phyloP scores from a whole-genome alignment of 2,888 invertebrate species.

The Dendrolimus pini region DNA sequence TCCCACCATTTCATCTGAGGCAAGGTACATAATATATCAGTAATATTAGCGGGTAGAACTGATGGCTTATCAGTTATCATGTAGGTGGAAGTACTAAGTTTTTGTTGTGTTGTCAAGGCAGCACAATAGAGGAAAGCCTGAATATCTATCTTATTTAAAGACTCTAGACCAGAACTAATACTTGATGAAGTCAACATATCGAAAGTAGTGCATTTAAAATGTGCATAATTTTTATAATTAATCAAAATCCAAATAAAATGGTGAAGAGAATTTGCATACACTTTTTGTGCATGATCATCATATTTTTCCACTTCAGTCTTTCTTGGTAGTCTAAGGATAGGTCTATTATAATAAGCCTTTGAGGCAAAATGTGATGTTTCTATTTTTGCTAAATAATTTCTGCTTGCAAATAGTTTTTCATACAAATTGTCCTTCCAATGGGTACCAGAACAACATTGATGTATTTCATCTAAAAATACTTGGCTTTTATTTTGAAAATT shows the following conservation, averaged over 20 bases:
- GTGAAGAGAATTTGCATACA: constrained; percentile 84
- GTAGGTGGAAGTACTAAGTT: constrained; percentile 36
- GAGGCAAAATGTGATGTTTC: constrained; percentile 80
- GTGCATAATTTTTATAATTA: constrained; percentile 74
- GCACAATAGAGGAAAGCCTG: constrained; percentile 87
- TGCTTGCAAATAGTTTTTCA: constrained; percentile 80
- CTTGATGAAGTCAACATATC: constrained; percentile 80
- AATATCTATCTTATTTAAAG: constrained; percentile 86
- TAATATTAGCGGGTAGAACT: constrained; percentile 84
- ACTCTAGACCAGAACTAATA: constrained; percentile 84
- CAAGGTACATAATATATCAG: constrained; percentile 78
- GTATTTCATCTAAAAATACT: constrained; percentile 71
- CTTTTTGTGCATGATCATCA: constrained; percentile 82
- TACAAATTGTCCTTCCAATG: constrained; percentile 84
- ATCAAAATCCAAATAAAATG: constrained; percentile 90
- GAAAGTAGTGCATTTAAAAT: constrained; percentile 79
- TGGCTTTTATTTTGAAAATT: constrained; percentile 77
- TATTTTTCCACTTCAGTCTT: constrained; percentile 79
- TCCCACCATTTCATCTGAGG: constrained; percentile 85
- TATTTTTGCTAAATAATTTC: constrained; percentile 78
- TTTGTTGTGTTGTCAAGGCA: constrained; percentile 75
- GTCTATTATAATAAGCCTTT: constrained; percentile 63
- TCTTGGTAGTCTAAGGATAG: constrained; percentile 79
- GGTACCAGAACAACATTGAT: constrained; percentile 77
- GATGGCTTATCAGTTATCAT: constrained; percentile 78